Percentiles rank a stretch among this genome's conserved stretches.
phyloP scores from a whole-genome alignment of 2,797 vertebrate species.

The Anas bahamensis region DNA sequence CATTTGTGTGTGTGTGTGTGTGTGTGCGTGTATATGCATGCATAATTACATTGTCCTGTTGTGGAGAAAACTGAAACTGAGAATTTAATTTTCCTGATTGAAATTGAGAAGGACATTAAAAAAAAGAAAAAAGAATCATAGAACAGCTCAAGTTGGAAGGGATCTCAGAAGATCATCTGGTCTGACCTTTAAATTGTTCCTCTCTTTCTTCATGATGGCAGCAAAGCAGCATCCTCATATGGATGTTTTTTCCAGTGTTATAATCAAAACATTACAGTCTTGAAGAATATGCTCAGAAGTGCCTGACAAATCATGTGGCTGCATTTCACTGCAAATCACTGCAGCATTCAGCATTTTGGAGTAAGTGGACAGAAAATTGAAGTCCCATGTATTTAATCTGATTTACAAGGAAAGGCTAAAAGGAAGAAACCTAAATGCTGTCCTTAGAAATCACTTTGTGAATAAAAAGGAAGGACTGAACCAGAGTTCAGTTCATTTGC shows the following conservation, averaged over 20 bases:
- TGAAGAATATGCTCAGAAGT: slow-evolving; percentile 29
- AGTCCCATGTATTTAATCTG: not conserved
- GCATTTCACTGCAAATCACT: not conserved
- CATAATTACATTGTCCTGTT: not conserved
- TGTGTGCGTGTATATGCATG: not conserved
- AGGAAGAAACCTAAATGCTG: not conserved
- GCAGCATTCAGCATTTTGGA: slow-evolving; percentile 8
- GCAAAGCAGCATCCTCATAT: not conserved
- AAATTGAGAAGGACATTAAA: slow-evolving; percentile 13
- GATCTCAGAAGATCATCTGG: not conserved
- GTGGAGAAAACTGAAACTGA: not conserved
- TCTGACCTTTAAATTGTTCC: not conserved
- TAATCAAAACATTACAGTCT: slow-evolving; percentile 59
- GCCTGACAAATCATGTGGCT: slow-evolving; percentile 10
- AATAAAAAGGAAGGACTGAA: not conserved
- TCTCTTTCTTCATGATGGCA: slow-evolving; percentile 16
- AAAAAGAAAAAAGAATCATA: not conserved
- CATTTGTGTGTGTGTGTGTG: too few relatives aligned
- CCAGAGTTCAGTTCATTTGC: not conserved
- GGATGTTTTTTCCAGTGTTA: not conserved
- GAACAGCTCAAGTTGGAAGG: not conserved
- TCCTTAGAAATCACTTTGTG: not conserved
- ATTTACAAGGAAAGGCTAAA: not conserved
- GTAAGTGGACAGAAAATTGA: not conserved
- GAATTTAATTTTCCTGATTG: not conserved